Conservation (phyloP, 2,888 invertebrate species). For the Eulithis testata region DNA sequence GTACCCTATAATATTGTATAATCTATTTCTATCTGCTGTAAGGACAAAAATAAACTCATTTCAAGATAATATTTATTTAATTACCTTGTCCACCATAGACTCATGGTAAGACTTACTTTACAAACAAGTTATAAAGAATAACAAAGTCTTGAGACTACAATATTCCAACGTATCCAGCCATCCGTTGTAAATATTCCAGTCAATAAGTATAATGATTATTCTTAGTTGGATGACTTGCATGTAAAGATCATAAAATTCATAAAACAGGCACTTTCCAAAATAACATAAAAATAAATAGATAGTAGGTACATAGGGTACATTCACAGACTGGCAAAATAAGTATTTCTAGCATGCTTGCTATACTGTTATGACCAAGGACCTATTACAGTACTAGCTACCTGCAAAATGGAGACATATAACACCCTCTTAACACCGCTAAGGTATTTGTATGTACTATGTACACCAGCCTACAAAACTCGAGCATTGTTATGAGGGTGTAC, state of each 20-base stretch:
- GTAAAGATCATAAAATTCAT: too few species aligned
- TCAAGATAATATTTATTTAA: conserved; percentile 49
- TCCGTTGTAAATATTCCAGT: conserved; percentile 41
- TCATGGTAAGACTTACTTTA: conserved; percentile 39
- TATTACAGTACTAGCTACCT: too few species aligned
- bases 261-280: too few species aligned
- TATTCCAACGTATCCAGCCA: conserved; percentile 63
- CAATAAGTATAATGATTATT: conserved; percentile 2
- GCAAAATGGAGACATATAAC: too few species aligned
- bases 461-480: conserved; percentile 17
- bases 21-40: conserved; percentile 4
- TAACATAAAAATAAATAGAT: too few species aligned
- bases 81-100: conserved; percentile 57
- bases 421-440: neutral
- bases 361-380: too few species aligned
- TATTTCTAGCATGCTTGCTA: too few species aligned
- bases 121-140: conserved; percentile 51
- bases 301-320: too few species aligned
- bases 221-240: neutral
- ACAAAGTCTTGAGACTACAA: conserved; percentile 34
- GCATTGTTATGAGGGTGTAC: neutral
- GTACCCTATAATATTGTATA: too few species aligned
- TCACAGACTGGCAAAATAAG: too few species aligned
- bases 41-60: conserved; percentile 50
- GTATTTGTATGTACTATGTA: conserved; percentile 3